Conservation (phyloP, 2,797 vertebrate genomes). For the Thaleichthys pacificus region DNA sequence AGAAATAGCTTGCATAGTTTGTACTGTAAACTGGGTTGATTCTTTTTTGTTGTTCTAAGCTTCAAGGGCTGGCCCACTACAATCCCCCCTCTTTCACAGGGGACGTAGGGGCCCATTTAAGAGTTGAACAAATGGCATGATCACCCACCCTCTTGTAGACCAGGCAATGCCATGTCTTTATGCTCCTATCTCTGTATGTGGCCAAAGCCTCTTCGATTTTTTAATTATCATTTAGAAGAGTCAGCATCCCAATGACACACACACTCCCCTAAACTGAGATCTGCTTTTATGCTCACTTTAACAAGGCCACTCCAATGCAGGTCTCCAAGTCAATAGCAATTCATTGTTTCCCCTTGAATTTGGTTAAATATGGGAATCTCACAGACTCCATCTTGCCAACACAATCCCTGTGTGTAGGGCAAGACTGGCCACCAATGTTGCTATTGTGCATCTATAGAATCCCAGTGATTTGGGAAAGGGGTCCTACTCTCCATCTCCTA, state of each 20-base stretch:
- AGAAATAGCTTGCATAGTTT: slow-evolving; percentile 22
- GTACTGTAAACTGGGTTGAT: slow-evolving; percentile 13
- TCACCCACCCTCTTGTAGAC: slow-evolving; percentile 14
- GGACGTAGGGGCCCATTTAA: background rate
- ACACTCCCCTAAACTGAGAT: background rate
- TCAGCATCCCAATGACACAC: slow-evolving; percentile 12
- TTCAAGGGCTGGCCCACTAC: slow-evolving; percentile 17
- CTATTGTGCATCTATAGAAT: background rate
- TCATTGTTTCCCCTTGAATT: background rate
- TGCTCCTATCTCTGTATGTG: background rate
- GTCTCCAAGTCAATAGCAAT: background rate
- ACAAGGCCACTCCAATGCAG: background rate
- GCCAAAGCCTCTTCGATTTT: too few relatives aligned
- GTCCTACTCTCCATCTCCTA: background rate
- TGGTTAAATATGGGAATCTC: background rate
- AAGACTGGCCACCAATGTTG: background rate
- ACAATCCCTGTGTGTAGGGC: background rate
- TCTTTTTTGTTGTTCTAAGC: background rate
- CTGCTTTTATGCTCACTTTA: background rate
- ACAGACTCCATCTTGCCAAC: background rate
- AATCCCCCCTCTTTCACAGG: background rate
- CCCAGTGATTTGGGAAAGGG: background rate
- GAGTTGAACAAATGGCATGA: background rate
- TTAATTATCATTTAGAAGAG: background rate
- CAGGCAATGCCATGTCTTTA: background rate